These are phyloP conservation scores for Netelia fuscicornis DNA, from an alignment of 2,888 invertebrate genomes.

Conservation along the genomic window DNA sequence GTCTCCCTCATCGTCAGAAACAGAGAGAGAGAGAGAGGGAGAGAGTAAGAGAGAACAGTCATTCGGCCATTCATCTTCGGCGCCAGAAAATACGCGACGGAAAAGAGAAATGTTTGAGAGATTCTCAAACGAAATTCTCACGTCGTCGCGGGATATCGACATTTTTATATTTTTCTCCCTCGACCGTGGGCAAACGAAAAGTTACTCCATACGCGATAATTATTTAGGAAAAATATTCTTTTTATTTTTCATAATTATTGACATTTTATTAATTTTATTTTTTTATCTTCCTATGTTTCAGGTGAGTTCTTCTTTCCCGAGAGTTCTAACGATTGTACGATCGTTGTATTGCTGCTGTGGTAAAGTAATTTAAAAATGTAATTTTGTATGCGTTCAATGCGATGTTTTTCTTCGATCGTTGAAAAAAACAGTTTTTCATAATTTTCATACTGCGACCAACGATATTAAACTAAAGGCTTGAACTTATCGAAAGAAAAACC, in stretches of 20 bases:
- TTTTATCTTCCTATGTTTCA: slow-evolving; percentile 69
- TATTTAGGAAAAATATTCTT: not conserved
- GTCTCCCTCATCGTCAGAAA: slow-evolving; percentile 47
- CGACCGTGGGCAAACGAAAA: slow-evolving; percentile 62
- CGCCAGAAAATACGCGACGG: slow-evolving; percentile 15
- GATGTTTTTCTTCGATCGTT: no score
- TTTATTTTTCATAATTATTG: not conserved
- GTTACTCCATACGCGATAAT: not conserved
- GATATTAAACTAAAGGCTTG: no score
- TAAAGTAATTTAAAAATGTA: no score
- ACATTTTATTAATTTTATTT: slow-evolving; percentile 30
- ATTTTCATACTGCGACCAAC: no score
- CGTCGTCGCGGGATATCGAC: slow-evolving; percentile 63
- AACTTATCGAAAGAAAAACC: no score
- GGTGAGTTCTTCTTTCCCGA: slow-evolving; percentile 71
- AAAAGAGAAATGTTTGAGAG: slow-evolving; percentile 5
- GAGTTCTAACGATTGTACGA: not conserved
- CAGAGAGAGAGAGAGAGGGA: not conserved
- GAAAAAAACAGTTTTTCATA: no score
- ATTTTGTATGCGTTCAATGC: no score
- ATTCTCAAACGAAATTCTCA: slow-evolving; percentile 58
- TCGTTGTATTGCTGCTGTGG: not conserved
- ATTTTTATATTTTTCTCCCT: slow-evolving; percentile 1
- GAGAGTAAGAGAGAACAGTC: slow-evolving; percentile 42
- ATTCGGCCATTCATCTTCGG: slow-evolving; percentile 70